These are phyloP conservation scores for Heliconius cydno DNA, from an alignment of 2,888 invertebrate genomes.

Conservation along the genomic window DNA sequence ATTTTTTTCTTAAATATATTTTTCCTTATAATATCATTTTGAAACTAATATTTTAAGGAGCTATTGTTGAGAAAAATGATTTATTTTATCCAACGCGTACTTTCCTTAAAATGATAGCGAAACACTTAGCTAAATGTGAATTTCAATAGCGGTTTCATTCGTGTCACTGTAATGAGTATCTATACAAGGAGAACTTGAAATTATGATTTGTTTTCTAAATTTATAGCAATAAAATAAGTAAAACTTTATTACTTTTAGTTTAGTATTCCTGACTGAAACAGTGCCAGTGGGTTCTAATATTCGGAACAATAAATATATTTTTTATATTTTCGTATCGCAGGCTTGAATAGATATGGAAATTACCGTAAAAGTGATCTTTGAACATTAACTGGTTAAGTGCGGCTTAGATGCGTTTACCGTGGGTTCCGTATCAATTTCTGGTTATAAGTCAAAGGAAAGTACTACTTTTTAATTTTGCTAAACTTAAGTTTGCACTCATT, in stretches of 20 bases:
- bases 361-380: too few species aligned
- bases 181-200: background rate
- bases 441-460: too few species aligned
- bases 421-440: too few species aligned
- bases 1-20: background rate
- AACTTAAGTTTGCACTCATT: too few species aligned
- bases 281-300: background rate
- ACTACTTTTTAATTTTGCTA: too few species aligned
- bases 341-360: too few species aligned
- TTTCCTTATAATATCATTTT: background rate
- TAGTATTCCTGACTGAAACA: background rate
- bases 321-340: too few species aligned
- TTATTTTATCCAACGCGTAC: constrained; percentile 4
- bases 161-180: background rate
- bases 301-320: too few species aligned
- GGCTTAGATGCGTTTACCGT: too few species aligned
- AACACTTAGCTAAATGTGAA: constrained; percentile 19
- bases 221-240: too few species aligned
- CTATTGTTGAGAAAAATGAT: constrained; percentile 9
- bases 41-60: constrained; percentile 11
- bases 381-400: too few species aligned
- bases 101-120: constrained; percentile 5
- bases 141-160: constrained; percentile 5
- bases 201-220: background rate
- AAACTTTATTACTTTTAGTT: too few species aligned